Base-by-base conservation (phyloP, 2,113 vertebrate genomes). In the Rutilus rutilus region DNA sequence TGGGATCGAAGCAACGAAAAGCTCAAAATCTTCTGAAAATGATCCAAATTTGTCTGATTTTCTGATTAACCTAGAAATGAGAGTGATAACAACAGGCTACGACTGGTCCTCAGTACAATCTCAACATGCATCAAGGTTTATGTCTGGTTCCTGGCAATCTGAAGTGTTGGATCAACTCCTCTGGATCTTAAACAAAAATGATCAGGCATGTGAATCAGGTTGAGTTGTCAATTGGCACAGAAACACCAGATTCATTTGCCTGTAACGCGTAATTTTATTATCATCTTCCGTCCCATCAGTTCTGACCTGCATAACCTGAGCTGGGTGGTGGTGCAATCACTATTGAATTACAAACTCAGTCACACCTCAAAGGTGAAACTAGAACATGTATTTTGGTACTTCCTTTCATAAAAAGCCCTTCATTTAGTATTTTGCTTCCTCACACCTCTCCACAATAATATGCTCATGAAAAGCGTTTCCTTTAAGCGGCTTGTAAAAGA, bases 221-320 rank as follows among this genome's bases (percentile, higher is more conserved):
- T 64, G 12, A 27, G 23, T 47, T 64, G 23, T 5, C 14, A n/a
- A 10, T 36, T 78, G 77, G 77, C 77, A 79, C 23, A 42, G 12
- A 59, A 60, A 45, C 7, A 67, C 71, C 77, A 86, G 52, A 87
- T 77, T 87, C 73, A 87, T 84, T 87, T 92, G 88, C 87, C 69
- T 65, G 79, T 50, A 87, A 91, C 87, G 78, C 82, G 85, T 90
- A 86, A 89, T 90, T 93, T 92, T 87, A 92, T 71, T 89, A 88
- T 76, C 88, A 93, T 94, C 93, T 87, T 87, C 91, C 89, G 54
- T 93, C 87, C 89, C 87, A 92, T 94, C 90, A 91, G 87, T 78
- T 79, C 86, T 83, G 78, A 86, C 89, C 90, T 82, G 75, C 89
- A 88, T 39, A 21, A 85, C 54, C 85, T 84, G 74, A 90, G 86